Conservation (phyloP, 2,113 vertebrate species). For the Pogonocichla stellata region DNA sequence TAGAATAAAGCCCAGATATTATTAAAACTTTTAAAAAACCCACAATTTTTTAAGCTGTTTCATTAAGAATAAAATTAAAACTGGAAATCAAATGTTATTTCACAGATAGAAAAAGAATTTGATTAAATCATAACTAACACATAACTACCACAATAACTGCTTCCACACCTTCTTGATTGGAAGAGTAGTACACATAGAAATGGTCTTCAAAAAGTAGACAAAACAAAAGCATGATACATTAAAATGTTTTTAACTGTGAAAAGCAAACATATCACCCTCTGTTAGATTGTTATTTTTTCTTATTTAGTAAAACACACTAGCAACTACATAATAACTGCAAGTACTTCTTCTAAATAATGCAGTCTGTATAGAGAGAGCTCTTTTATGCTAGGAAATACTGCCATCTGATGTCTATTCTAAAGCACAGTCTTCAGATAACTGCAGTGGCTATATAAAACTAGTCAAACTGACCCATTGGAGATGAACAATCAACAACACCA, state of each 20-base stretch:
- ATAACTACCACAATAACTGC: background rate
- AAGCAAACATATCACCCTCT: background rate
- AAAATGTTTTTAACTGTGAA: background rate
- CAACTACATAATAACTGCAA: background rate
- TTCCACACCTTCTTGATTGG: background rate
- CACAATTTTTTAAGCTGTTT: background rate
- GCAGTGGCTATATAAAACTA: background rate
- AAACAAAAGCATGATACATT: background rate
- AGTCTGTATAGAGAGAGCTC: background rate
- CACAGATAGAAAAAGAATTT: background rate
- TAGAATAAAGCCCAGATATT: background rate
- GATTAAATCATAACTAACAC: background rate
- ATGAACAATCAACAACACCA: background rate
- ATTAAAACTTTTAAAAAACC: background rate
- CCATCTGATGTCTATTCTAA: background rate
- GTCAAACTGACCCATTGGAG: fast-evolving
- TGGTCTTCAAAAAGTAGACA: background rate
- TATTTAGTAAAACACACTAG: background rate
- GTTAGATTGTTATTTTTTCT: background rate
- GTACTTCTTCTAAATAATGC: background rate
- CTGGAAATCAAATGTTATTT: background rate
- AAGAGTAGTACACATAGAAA: background rate
- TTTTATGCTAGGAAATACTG: conserved; percentile 24
- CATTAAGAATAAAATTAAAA: background rate
- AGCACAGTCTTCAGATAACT: background rate